These are phyloP conservation scores for Antidorcas marsupialis DNA, from an alignment of 2,113 vertebrate genomes.

Conservation along the genomic window DNA sequence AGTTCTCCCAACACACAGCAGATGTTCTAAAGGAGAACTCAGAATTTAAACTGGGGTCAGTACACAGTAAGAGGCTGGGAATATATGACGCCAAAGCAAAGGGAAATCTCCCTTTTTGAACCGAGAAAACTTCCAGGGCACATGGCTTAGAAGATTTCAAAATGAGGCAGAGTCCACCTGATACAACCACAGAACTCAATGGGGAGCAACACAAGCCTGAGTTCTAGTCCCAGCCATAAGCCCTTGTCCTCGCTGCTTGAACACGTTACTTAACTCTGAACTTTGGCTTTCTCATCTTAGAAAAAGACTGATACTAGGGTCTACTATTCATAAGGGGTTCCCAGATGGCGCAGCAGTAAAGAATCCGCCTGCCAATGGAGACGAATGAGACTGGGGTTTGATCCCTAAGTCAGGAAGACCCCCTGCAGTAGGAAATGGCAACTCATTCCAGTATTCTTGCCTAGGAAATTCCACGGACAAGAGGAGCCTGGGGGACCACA, in stretches of 20 bases:
- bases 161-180: background rate
- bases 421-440: background rate
- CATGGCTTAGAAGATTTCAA: background rate
- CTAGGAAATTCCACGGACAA: background rate
- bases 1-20: background rate
- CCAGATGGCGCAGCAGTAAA: background rate
- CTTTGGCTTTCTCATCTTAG: background rate
- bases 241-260: background rate
- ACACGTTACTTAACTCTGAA: constrained; percentile 22
- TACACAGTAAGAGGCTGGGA: background rate
- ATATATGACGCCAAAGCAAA: background rate
- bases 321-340: background rate
- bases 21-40: background rate
- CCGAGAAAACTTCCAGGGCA: background rate
- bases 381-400: background rate
- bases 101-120: background rate
- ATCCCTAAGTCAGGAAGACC: background rate
- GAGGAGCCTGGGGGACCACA: background rate
- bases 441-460: background rate
- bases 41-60: background rate
- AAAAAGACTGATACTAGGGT: background rate
- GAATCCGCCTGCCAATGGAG: background rate
- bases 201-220: background rate
- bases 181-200: background rate
- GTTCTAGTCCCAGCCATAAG: background rate